Conservation (phyloP, 2,797 vertebrate species). For the Allenopithecus nigroviridis region DNA sequence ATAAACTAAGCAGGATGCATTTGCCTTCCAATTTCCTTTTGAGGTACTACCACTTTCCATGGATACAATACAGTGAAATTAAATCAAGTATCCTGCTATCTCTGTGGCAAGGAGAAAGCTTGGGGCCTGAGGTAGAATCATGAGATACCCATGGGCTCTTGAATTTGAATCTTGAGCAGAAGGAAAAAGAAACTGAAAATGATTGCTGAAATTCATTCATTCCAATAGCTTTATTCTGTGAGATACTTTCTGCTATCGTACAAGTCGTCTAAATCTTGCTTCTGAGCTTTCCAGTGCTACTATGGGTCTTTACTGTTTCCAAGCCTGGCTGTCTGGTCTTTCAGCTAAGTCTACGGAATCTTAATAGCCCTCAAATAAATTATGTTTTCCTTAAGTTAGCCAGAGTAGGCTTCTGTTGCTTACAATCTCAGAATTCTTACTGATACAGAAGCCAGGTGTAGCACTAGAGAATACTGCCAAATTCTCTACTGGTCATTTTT, state of each 20-base stretch:
- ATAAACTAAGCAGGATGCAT: background rate
- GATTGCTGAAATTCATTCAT: background rate
- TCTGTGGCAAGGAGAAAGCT: background rate
- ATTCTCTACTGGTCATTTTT: background rate
- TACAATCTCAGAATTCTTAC: background rate
- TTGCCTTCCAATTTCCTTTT: background rate
- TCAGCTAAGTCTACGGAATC: slow-evolving; percentile 20
- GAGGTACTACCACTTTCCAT: background rate
- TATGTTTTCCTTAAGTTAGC: background rate
- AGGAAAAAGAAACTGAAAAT: slow-evolving; percentile 20
- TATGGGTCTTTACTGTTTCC: background rate
- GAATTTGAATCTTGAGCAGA: slow-evolving; percentile 4
- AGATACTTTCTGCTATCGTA: background rate
- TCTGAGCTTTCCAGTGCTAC: background rate
- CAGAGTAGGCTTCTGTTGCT: slow-evolving; percentile 1
- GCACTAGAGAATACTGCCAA: background rate
- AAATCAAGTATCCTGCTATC: background rate
- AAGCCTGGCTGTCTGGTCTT: background rate
- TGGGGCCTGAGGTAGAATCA: background rate
- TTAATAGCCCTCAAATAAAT: slow-evolving; percentile 30
- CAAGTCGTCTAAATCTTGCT: background rate
- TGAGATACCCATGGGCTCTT: background rate
- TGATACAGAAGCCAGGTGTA: background rate
- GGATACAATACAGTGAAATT: background rate
- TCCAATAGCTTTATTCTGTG: background rate